Conservation (phyloP, 2,888 invertebrate species). For the Oscheius sp. region DNA sequence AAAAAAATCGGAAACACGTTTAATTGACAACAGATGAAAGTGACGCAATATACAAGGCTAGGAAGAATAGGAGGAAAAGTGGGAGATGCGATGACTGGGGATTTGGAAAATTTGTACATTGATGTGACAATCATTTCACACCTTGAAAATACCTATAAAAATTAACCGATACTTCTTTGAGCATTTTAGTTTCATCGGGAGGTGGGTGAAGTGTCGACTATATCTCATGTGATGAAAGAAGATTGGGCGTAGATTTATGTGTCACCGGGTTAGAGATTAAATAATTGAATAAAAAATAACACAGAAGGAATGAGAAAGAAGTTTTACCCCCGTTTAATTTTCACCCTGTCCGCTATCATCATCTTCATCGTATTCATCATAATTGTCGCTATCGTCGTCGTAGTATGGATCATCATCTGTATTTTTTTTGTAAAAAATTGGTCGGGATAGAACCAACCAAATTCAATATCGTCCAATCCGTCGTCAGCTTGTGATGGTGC, state of each 20-base stretch:
- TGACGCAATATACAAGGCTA: background rate
- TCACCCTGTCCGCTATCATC: constrained; percentile 69
- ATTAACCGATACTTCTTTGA: too few relatives aligned
- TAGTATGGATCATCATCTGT: constrained; percentile 54
- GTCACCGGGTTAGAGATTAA: constrained; percentile 11
- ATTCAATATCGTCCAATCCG: constrained; percentile 89
- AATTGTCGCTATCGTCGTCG: constrained; percentile 44
- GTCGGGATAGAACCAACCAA: constrained; percentile 83
- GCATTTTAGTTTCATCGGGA: too few relatives aligned
- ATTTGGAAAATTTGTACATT: background rate
- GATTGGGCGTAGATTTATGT: background rate
- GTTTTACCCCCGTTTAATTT: constrained; percentile 47
- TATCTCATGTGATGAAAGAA: background rate
- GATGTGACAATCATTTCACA: background rate
- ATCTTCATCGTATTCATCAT: constrained; percentile 54
- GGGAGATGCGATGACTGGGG: background rate
- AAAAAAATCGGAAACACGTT: too few relatives aligned
- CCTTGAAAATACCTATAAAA: too few relatives aligned
- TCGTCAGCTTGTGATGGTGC: constrained; percentile 86
- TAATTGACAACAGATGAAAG: too few relatives aligned
- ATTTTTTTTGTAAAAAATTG: constrained; percentile 11
- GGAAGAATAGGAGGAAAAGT: background rate
- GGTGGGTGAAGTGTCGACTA: background rate
- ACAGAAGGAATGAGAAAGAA: constrained; percentile 1
- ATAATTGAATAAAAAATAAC: constrained; percentile 12